Evolutionary conservation across 2,797 vertebrate species (phyloP).

Genomic region (Danio choprae): DNA sequence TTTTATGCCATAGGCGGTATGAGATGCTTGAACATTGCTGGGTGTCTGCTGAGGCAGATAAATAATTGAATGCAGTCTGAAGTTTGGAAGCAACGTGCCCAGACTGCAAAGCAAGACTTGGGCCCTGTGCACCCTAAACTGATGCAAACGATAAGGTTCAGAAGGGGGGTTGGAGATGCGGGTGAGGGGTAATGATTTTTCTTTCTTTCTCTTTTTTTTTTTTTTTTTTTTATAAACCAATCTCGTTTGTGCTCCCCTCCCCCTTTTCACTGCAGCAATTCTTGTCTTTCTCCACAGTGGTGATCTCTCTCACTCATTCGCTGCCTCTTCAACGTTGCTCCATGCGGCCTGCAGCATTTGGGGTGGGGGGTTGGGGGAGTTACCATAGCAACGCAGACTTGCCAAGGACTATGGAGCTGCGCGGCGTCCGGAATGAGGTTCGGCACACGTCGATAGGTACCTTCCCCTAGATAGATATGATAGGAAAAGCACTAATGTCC

Average conservation of each 20-base stretch:
- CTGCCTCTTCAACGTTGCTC: conserved; percentile 68
- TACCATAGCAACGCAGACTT: conserved; percentile 79
- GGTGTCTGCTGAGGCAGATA: conserved; percentile 67
- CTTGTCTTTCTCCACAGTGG: neutral
- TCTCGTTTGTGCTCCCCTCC: conserved; percentile 58
- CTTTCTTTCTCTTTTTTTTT: conserved; percentile 62
- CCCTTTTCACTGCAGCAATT: conserved; percentile 45
- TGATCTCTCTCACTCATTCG: conserved; percentile 61
- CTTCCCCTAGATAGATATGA: conserved; percentile 30
- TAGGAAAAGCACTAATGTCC: neutral
- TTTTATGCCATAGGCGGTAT: conserved; percentile 35
- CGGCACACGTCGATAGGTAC: conserved; percentile 35
- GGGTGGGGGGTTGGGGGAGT: conserved; percentile 65
- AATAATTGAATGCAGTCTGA: conserved; percentile 83
- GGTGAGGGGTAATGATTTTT: conserved; percentile 61
- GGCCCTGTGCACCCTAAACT: conserved; percentile 64
- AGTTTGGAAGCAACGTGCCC: conserved; percentile 82
- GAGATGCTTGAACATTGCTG: conserved; percentile 54
- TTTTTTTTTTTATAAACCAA: conserved; percentile 66
- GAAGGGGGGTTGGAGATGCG: conserved; percentile 2
- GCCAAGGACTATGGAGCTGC: conserved; percentile 71
- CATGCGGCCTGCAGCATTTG: conserved; percentile 78
- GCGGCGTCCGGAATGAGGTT: conserved; percentile 58
- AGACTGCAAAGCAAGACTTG: conserved; percentile 74
- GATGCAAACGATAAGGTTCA: conserved; percentile 70